Base-by-base conservation (phyloP, 2,888 invertebrate species). In the Galerucella calmariensis region DNA sequence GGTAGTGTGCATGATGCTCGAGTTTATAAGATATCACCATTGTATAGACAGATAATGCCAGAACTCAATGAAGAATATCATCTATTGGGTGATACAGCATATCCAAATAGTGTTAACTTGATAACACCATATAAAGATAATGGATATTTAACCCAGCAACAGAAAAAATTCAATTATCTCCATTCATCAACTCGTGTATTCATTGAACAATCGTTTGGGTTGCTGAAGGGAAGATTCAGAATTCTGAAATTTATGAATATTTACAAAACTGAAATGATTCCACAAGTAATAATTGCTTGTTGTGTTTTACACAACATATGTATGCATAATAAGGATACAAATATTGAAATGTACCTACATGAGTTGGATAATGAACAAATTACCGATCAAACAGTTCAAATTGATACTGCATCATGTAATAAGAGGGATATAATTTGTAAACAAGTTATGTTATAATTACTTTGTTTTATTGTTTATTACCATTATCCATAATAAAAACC, bases 1-100 rank as follows among this genome's bases (percentile, higher is more conserved):
- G 72, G 66, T 14, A 67, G 66, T 65, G 44, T 71, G n/a, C 65
- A 72, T 67, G 72, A 71, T 71, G 71, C 72, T 59, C 72, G 66
- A 12, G 72, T 67, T 27, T 72, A 44, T 58, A 72, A 58, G 27
- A 72, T 72, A 61, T 72, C 67, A 24, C 72, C 72, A 48, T 67
- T 72, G 41, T 72, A 46, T 72, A 72, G 46, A 72, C 56, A 59
- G n/a, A 72, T 59, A 56, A 67, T 48, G 56, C 44, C 66, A 66
- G 20, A 46, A 16, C 16, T 67, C 46, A 58, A 46, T 67, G 58
- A 56, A 16, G 67, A 72, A 56, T 46, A 71, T 6, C 72, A 72
- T 67, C 44, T 72, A 67, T 67, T 72, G 41, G 46, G 46, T 11
- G 46, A 46, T 46, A 10, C 46, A 10, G 46, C 46, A 46, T 46